A percentile compares a stretch with the other conserved stretches of the same genome.
Evolutionary conservation across 2,888 invertebrate genomes (phyloP).

Genomic region (Lasioglossum pauxillum): DNA sequence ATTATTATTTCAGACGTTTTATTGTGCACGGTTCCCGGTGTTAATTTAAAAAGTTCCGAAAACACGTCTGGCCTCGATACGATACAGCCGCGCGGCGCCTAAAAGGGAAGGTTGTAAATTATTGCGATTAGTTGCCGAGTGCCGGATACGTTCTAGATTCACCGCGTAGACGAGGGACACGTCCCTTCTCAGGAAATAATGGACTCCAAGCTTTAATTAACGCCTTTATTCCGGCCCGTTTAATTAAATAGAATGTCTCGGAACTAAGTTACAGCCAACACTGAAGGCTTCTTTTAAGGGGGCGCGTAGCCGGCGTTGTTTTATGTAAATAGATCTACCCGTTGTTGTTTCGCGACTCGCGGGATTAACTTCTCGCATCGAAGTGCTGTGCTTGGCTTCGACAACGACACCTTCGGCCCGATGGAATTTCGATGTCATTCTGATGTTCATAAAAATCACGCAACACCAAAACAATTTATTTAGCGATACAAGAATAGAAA

Average conservation of each 20-base stretch:
- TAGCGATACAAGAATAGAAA: not conserved
- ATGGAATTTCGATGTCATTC: not conserved
- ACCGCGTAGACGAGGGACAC: not conserved
- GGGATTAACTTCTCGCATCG: not conserved
- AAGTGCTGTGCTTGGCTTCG: not conserved
- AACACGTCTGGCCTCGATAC: conserved; percentile 1
- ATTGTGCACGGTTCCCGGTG: not conserved
- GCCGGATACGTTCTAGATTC: conserved; percentile 34
- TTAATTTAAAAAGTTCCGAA: conserved; percentile 6
- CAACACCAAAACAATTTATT: not conserved
- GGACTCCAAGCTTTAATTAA: conserved; percentile 48
- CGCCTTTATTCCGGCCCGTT: conserved; percentile 52
- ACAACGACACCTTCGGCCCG: not conserved
- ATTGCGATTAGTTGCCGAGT: conserved; percentile 14
- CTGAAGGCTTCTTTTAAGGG: conserved; percentile 27
- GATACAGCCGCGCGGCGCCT: not conserved
- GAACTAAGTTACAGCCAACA: conserved; percentile 27
- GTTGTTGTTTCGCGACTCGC: not conserved
- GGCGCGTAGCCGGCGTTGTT: conserved; percentile 19
- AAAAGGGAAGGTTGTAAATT: conserved; percentile 16
- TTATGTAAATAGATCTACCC: conserved; percentile 39
- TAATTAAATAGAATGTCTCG: conserved; percentile 55
- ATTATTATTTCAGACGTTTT: conserved; percentile 3
- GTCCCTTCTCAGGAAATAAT: conserved; percentile 38
- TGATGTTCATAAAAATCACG: not conserved